Evolutionary conservation across 2,888 invertebrate genomes (phyloP).

Genomic region (Chrysopilus asiliformis): DNA sequence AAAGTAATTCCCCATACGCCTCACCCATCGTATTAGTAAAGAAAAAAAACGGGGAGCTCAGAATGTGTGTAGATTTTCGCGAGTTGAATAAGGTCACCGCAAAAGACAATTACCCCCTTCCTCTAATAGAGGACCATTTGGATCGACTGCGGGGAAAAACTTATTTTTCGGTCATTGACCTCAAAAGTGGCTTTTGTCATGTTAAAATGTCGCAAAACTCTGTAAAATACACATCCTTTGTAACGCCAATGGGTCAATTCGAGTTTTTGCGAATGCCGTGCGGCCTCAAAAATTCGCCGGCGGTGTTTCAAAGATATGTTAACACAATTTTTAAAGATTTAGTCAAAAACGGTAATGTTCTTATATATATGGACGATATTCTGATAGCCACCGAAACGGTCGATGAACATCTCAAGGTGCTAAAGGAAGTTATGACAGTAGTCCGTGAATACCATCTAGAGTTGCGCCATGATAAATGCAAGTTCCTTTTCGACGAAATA

Average conservation of each 20-base stretch:
- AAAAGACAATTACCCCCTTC: constrained; percentile 14
- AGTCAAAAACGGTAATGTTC: constrained; percentile 8
- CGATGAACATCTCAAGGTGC: neutral
- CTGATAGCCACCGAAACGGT: neutral
- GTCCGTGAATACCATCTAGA: too few relatives aligned
- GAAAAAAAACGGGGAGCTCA: constrained; percentile 12
- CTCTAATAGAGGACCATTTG: constrained; percentile 14
- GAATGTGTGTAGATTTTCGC: constrained; percentile 16
- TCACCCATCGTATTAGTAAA: constrained; percentile 15
- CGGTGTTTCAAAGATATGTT: constrained; percentile 13
- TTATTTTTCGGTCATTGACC: too few relatives aligned
- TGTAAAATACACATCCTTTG: too few relatives aligned
- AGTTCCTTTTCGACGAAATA: too few relatives aligned
- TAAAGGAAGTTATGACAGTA: too few relatives aligned
- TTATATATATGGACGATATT: too few relatives aligned
- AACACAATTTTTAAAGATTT: constrained; percentile 9
- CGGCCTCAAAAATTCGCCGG: too few relatives aligned
- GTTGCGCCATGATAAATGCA: too few relatives aligned
- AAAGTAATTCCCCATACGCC: constrained; percentile 12
- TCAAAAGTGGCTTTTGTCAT: constrained; percentile 4
- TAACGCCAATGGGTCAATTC: too few relatives aligned
- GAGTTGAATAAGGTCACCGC: constrained; percentile 11
- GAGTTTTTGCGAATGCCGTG: too few relatives aligned
- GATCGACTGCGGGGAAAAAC: constrained; percentile 6
- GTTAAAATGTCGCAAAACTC: neutral